A percentile compares a stretch with the other conserved stretches of the same genome.
Evolutionary conservation across 2,113 vertebrate species (phyloP).

Genomic region (Copsychus sechellarum): DNA sequence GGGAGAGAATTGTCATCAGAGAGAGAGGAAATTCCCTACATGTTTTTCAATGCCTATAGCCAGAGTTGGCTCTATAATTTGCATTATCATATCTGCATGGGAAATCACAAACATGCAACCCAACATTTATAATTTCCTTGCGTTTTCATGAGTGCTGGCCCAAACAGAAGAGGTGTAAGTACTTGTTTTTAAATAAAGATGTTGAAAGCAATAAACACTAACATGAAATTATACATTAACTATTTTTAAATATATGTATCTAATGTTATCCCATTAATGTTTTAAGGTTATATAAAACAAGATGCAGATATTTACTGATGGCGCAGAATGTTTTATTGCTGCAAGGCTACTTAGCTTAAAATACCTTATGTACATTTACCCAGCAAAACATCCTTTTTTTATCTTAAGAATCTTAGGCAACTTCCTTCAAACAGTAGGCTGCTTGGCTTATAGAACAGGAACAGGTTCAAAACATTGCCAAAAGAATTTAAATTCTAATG

Average conservation of each 20-base stretch:
- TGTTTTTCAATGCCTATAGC: neutral
- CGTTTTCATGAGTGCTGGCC: neutral
- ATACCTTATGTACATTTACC: neutral
- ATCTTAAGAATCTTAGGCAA: neutral
- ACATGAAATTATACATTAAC: neutral
- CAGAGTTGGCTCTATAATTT: neutral
- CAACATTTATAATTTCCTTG: neutral
- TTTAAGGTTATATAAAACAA: neutral
- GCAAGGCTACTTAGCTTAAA: neutral
- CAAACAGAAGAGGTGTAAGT: neutral
- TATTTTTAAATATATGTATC: neutral
- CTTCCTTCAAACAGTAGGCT: neutral
- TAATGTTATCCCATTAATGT: neutral
- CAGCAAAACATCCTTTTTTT: neutral
- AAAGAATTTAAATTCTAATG: neutral
- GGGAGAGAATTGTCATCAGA: neutral
- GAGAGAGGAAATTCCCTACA: neutral
- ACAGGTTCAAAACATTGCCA: neutral
- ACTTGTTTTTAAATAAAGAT: neutral
- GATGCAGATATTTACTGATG: neutral
- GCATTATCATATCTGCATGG: neutral
- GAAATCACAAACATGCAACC: neutral
- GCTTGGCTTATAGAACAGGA: neutral
- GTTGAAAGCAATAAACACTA: neutral
- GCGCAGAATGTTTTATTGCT: neutral